A percentile compares a stretch with the other conserved stretches of the same genome.
phyloP scores from a whole-genome alignment of 2,888 invertebrate species.

The Watsonalla cultraria region DNA sequence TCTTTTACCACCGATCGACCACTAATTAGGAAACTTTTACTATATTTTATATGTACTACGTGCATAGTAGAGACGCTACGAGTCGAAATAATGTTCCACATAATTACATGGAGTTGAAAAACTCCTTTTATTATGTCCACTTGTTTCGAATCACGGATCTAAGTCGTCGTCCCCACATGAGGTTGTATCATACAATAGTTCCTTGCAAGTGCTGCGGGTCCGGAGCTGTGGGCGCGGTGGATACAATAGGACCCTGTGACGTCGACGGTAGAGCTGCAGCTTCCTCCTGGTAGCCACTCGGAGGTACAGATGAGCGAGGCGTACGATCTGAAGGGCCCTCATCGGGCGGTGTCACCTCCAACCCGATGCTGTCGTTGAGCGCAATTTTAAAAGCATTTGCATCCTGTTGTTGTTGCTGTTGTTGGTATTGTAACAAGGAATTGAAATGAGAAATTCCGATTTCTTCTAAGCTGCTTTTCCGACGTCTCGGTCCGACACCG shows the following conservation, averaged over 20 bases:
- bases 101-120: constrained; percentile 21
- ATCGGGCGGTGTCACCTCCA: constrained; percentile 87
- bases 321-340: constrained; percentile 78
- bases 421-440: constrained; percentile 79
- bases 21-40: constrained; percentile 22
- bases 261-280: constrained; percentile 61
- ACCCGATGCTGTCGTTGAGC: constrained; percentile 90
- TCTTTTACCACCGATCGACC: constrained; percentile 48
- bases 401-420: constrained; percentile 79
- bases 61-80: constrained; percentile 57
- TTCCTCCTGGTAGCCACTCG: constrained; percentile 73
- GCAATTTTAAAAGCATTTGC: constrained; percentile 90
- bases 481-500: constrained; percentile 81
- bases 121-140: constrained; percentile 74
- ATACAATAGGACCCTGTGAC: constrained; percentile 49
- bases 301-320: constrained; percentile 42
- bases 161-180: constrained; percentile 94
- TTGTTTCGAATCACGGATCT: constrained; percentile 87
- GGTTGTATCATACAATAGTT: constrained; percentile 96
- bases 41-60: constrained; percentile 29
- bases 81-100: constrained; percentile 35
- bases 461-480: constrained; percentile 92
- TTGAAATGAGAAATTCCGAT: constrained; percentile 90
- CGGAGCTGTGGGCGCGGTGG: constrained; percentile 52
- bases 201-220: constrained; percentile 90